A percentile compares a stretch with the other conserved stretches of the same genome.
Evolutionary conservation across 2,888 invertebrate genomes (phyloP).

Genomic region (Sepioteuthis lessoniana): DNA sequence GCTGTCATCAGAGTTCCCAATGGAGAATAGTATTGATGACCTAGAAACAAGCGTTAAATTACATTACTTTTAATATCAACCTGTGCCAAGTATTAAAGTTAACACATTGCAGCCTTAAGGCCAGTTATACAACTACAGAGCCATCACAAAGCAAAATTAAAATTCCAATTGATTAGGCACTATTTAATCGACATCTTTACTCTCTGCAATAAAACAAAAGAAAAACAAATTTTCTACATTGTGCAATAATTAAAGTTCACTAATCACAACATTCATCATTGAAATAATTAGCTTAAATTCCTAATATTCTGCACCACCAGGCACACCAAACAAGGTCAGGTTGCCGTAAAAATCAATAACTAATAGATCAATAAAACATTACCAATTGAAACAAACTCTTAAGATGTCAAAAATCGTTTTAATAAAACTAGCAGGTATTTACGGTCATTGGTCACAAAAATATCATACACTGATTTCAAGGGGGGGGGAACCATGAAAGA

Average conservation of each 20-base stretch:
- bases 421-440: background rate
- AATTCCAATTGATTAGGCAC: background rate
- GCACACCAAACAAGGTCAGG: slow-evolving; percentile 4
- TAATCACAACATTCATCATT: background rate
- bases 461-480: background rate
- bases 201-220: background rate
- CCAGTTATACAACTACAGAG: too few relatives aligned
- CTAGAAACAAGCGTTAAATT: too few relatives aligned
- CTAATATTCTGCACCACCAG: background rate
- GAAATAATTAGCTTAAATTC: background rate
- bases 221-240: background rate
- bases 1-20: too few relatives aligned
- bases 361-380: background rate
- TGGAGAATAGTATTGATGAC: too few relatives aligned
- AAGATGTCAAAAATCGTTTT: background rate
- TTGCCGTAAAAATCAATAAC: background rate
- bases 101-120: too few relatives aligned
- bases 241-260: background rate
- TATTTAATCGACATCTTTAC: background rate
- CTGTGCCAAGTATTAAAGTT: too few relatives aligned
- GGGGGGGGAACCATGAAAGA: background rate
- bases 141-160: background rate
- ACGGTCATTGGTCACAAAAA: background rate
- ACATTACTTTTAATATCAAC: too few relatives aligned
- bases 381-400: background rate